Evolutionary conservation across 2,113 vertebrate genomes (phyloP).

Genomic region (Malurus alboscapulatus): DNA sequence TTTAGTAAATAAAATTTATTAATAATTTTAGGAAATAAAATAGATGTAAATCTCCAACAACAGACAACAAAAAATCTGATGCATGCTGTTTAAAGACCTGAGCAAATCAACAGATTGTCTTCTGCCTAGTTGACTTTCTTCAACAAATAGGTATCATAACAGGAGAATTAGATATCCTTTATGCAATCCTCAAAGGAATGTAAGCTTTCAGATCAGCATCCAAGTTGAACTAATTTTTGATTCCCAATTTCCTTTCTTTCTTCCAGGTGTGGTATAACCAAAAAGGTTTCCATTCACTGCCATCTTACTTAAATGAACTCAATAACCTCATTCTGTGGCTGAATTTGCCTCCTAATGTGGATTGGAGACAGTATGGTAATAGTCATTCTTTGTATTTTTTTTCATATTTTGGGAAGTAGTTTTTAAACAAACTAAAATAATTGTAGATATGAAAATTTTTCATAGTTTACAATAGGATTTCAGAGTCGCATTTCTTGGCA

Average conservation of each 20-base stretch:
- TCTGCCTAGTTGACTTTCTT: neutral
- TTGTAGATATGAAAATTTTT: neutral
- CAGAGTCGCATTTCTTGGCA: neutral
- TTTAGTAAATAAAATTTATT: too few relatives aligned
- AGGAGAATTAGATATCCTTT: neutral
- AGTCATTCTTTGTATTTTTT: neutral
- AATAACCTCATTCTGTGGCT: conserved; percentile 76
- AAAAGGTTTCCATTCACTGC: conserved; percentile 71
- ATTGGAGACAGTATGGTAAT: conserved; percentile 73
- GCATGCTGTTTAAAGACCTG: neutral
- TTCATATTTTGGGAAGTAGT: neutral
- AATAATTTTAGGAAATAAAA: neutral
- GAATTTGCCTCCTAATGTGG: conserved; percentile 56
- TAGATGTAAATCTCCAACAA: neutral
- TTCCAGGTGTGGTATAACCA: conserved; percentile 80
- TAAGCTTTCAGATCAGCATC: neutral
- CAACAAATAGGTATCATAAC: neutral
- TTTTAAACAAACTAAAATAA: neutral
- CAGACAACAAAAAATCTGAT: neutral
- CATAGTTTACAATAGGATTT: neutral
- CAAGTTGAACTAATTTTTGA: neutral
- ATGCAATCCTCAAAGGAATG: neutral
- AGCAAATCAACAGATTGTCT: neutral
- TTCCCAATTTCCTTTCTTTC: neutral
- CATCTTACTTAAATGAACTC: conserved; percentile 73